Evolutionary conservation across 2,797 vertebrate species (phyloP).

Genomic region (Babyrousa celebensis): DNA sequence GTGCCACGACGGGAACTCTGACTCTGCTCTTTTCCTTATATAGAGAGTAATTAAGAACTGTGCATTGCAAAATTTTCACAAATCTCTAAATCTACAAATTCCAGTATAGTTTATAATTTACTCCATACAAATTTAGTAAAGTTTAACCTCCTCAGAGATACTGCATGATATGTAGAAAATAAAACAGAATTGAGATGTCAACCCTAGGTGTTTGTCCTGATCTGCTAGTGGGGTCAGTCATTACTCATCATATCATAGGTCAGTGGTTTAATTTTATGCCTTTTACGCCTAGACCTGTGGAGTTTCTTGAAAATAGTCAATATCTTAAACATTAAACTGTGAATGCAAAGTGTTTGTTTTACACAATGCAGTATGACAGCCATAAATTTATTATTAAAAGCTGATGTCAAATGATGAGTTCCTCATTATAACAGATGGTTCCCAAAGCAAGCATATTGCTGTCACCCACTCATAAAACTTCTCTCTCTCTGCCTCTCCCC

Average conservation of each 20-base stretch:
- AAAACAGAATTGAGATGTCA: background rate
- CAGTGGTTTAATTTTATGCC: background rate
- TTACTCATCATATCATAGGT: background rate
- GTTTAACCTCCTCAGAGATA: background rate
- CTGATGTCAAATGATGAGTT: background rate
- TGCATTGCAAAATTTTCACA: conserved; percentile 33
- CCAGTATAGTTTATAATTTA: background rate
- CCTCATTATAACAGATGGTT: background rate
- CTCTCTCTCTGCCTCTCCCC: background rate
- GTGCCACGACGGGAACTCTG: background rate
- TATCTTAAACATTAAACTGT: background rate
- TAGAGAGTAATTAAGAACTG: background rate
- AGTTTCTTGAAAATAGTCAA: conserved; percentile 45
- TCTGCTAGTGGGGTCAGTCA: background rate
- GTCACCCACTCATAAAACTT: background rate
- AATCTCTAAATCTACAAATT: conserved; percentile 5
- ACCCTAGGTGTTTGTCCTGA: background rate
- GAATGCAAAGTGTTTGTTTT: background rate
- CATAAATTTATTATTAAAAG: background rate
- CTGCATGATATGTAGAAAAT: background rate
- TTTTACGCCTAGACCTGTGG: background rate
- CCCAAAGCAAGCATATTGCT: background rate
- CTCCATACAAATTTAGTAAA: background rate
- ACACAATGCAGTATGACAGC: background rate
- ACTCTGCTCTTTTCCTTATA: background rate